phyloP scores from a whole-genome alignment of 30 jellyfish, hydroid and myxozoan species.

The Thelohanellus kitauei region DNA sequence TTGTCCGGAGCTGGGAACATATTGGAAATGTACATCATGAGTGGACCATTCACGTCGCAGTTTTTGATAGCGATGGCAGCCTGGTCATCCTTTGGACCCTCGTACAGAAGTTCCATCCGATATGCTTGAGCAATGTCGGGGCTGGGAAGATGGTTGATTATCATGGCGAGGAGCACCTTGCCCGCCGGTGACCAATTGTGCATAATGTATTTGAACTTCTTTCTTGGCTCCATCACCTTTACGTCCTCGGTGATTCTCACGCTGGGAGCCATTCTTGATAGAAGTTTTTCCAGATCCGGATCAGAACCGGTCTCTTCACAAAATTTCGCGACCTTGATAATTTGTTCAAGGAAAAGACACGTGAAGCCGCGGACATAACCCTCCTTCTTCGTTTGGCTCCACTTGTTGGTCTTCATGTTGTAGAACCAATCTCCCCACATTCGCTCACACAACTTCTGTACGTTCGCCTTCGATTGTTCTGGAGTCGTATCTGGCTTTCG shows the following conservation, averaged over 20 bases:
- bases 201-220: conserved; percentile 33
- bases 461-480: too few relatives aligned
- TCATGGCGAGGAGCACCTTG: conserved; percentile 59
- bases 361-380: conserved; percentile 70
- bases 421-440: conserved; percentile 94
- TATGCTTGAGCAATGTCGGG: conserved; percentile 86
- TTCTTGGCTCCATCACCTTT: conserved; percentile 58
- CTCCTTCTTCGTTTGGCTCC: conserved; percentile 36
- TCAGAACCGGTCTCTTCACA: too few relatives aligned
- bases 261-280: too few relatives aligned
- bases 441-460: conserved; percentile 36
- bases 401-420: conserved; percentile 53
- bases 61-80: conserved; percentile 58
- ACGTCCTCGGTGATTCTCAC: too few relatives aligned
- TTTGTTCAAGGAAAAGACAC: conserved; percentile 58
- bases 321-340: conserved; percentile 91
- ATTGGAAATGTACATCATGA: conserved; percentile 91
- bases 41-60: conserved; percentile 50
- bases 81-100: conserved; percentile 85
- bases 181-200: conserved; percentile 98
- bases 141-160: conserved; percentile 74
- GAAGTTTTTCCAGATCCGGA: too few relatives aligned
- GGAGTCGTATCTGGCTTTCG: too few relatives aligned
- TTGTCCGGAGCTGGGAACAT: conserved; percentile 96
- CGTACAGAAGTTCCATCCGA: conserved; percentile 79